Conservation (phyloP, 1,140 invertebrate genomes). For the Eupeodes corollae region DNA sequence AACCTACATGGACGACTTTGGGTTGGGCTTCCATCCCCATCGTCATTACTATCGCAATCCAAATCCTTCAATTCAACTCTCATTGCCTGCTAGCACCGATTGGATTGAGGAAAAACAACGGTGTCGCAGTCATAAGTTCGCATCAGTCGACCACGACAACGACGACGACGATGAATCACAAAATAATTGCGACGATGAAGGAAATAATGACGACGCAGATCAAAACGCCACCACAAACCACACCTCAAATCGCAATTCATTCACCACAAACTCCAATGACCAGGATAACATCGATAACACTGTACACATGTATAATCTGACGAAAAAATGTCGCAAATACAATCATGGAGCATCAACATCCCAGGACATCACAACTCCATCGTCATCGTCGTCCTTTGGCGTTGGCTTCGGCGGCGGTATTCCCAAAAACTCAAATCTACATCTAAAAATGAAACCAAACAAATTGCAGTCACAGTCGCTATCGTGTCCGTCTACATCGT, state of each 20-base stretch:
- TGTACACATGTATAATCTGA: conserved; percentile 32
- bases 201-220: conserved; percentile 7
- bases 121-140: conserved; percentile 16
- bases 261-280: conserved; percentile 13
- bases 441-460: too few species aligned
- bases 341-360: conserved; percentile 16
- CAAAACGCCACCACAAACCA: conserved; percentile 2
- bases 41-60: conserved; percentile 26
- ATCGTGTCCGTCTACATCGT: conserved; percentile 8
- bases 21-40: conserved; percentile 34
- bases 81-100: conserved; percentile 30
- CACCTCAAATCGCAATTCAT: background rate
- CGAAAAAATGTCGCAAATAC: conserved; percentile 34
- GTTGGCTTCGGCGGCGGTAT: background rate
- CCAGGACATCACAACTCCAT: background rate
- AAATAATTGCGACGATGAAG: conserved; percentile 20
- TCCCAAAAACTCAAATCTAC: too few species aligned
- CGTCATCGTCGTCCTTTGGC: background rate
- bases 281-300: conserved; percentile 31
- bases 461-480: too few species aligned
- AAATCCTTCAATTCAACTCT: conserved; percentile 30
- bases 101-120: conserved; percentile 25
- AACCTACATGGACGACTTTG: conserved; percentile 34
- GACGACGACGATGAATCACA: conserved; percentile 24
- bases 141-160: conserved; percentile 23